These are phyloP conservation scores for Drosophila anomalata DNA, from an alignment of 2,888 invertebrate genomes.

Conservation along the genomic window DNA sequence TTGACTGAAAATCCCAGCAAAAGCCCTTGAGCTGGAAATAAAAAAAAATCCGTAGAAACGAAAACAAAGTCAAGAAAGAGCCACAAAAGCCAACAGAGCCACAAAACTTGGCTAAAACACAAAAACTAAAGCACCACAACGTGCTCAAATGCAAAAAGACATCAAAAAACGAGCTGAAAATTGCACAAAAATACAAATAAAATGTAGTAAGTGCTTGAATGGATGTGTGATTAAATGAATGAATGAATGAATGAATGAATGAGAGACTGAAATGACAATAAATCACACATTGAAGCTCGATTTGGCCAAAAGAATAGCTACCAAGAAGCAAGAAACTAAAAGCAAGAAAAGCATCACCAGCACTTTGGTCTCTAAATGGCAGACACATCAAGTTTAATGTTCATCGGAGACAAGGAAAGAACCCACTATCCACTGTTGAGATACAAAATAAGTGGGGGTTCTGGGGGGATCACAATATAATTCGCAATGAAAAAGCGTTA, in stretches of 20 bases:
- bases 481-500: conserved; percentile 17
- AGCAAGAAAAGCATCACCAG: neutral
- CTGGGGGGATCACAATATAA: conserved; percentile 13
- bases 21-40: conserved; percentile 60
- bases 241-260: conserved; percentile 57
- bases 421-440: conserved; percentile 23
- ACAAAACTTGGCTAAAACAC: conserved; percentile 8
- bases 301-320: neutral
- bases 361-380: conserved; percentile 42
- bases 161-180: conserved; percentile 39
- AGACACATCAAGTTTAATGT: conserved; percentile 56
- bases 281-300: conserved; percentile 56
- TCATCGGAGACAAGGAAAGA: conserved; percentile 42
- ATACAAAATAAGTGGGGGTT: neutral
- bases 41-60: conserved; percentile 11
- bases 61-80: neutral
- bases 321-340: neutral
- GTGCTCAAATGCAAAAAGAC: conserved; percentile 61
- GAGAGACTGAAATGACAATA: conserved; percentile 29
- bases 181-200: conserved; percentile 29
- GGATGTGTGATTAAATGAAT: conserved; percentile 56
- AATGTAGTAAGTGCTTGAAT: conserved; percentile 33
- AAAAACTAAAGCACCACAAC: conserved; percentile 50
- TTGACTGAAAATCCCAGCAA: conserved; percentile 35
- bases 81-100: conserved; percentile 6